Evolutionary conservation across 2,797 vertebrate genomes (phyloP).

Genomic region (Myotis vivesi): DNA sequence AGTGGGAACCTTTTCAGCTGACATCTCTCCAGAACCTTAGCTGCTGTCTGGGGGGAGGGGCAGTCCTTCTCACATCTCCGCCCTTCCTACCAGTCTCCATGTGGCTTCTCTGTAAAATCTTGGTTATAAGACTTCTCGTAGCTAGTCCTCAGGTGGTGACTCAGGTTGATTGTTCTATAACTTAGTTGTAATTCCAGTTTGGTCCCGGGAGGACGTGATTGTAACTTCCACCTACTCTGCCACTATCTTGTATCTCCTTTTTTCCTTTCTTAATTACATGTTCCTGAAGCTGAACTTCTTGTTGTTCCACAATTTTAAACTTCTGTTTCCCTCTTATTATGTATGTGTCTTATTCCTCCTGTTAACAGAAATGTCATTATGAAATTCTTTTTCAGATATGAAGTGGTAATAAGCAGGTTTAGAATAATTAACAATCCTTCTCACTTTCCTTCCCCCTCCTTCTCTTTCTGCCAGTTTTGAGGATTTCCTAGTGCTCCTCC

Average conservation of each 20-base stretch:
- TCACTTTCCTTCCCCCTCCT: background rate
- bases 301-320: background rate
- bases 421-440: background rate
- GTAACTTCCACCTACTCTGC: background rate
- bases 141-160: background rate
- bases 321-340: background rate
- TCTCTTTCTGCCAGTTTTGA: background rate
- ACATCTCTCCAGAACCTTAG: background rate
- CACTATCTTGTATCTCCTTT: background rate
- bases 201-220: background rate
- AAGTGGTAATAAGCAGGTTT: background rate
- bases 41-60: background rate
- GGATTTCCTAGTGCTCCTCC: constrained; percentile 2
- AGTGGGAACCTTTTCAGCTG: background rate
- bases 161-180: background rate
- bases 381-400: background rate
- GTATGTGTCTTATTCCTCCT: background rate
- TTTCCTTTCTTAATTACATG: background rate
- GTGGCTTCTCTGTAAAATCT: background rate
- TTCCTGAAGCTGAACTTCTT: background rate
- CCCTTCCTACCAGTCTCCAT: background rate
- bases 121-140: background rate
- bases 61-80: too few species aligned
- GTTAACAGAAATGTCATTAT: background rate
- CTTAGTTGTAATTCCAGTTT: background rate